Evolutionary conservation across 2,888 invertebrate genomes (phyloP), one percentile per base, ranked within the genome.

Genomic region (Acronicta leporina): DNA sequence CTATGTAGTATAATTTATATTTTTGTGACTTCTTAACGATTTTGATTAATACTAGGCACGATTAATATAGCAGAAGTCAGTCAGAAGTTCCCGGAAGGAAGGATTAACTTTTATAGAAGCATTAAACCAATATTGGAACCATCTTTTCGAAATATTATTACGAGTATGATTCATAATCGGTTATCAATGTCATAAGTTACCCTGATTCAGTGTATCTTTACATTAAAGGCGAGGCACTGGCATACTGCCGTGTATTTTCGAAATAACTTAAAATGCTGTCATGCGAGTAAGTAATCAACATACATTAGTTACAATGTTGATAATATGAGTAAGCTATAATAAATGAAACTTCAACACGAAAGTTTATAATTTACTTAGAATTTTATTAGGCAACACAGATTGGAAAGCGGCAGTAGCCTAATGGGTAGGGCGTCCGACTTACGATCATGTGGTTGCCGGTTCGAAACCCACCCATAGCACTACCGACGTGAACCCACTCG

Each of bases 261-360:
- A 41, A 14, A 48, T 62, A 20, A 61, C 13, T 42, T 53, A 47
- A 61, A 56, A 50, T 40, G 46, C 33, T 62, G 59, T 42, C 66
- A 73, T 69, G 77, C 66, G 48, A 73, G 48, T 49, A 43, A 10
- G 68, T 61, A 64, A 55, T 73, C 61, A 63, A 55, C 63, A 50
- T 60, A 62, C 58, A 47, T 60, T 43, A 57, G 13, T 44, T 44
- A 56, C 51, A 47, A 49, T 40, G 40, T 54, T 50, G 27, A 55
- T 66, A 60, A 20, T 38, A 47, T 30, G 14, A 52, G 11, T 53
- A 30, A 51, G 47, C n/a, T 56, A 4, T 55, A 65, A 69, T 35
- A 56, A 73, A 75, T 63, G 63, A 50, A 40, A 35, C 13, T 13
- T 63, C 2, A 53, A 47, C 74, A 76, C 64, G 77, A 61, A 61